Conservation (phyloP, 2,888 invertebrate genomes). For the Priocnemis perturbator region DNA sequence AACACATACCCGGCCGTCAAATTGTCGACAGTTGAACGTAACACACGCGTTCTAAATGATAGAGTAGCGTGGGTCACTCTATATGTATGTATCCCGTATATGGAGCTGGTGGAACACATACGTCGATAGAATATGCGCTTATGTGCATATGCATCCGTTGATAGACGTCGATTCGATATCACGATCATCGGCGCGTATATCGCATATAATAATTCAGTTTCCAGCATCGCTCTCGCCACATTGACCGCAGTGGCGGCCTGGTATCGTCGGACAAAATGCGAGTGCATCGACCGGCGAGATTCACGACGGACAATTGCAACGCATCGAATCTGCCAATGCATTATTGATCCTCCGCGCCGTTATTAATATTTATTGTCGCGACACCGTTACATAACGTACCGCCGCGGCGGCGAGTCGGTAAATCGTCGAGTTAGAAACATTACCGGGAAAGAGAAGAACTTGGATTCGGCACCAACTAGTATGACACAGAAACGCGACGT, state of each 20-base stretch:
- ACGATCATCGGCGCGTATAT: constrained; percentile 8
- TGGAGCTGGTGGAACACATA: not conserved
- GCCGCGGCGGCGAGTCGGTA: no score
- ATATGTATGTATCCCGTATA: constrained; percentile 11
- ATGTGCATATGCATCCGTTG: constrained; percentile 1
- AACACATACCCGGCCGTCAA: no score
- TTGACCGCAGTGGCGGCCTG: constrained; percentile 34
- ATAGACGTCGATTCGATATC: constrained; percentile 43
- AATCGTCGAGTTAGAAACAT: no score
- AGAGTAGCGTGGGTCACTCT: constrained; percentile 1
- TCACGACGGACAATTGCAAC: not conserved
- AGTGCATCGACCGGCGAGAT: constrained; percentile 33
- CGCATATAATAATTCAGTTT: constrained; percentile 51
- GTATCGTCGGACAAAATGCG: constrained; percentile 43
- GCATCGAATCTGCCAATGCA: not conserved
- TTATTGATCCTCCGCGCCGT: not conserved
- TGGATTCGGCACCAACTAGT: no score
- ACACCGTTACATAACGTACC: not conserved
- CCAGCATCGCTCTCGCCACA: constrained; percentile 44
- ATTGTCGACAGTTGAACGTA: no score
- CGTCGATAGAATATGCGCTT: not conserved
- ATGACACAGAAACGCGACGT: no score
- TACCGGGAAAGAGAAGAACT: no score
- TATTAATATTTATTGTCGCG: constrained; percentile 1
- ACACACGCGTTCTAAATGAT: not conserved